These are phyloP conservation scores for Cephus rjabovi DNA, from an alignment of 2,888 invertebrate genomes.

Conservation along the genomic window DNA sequence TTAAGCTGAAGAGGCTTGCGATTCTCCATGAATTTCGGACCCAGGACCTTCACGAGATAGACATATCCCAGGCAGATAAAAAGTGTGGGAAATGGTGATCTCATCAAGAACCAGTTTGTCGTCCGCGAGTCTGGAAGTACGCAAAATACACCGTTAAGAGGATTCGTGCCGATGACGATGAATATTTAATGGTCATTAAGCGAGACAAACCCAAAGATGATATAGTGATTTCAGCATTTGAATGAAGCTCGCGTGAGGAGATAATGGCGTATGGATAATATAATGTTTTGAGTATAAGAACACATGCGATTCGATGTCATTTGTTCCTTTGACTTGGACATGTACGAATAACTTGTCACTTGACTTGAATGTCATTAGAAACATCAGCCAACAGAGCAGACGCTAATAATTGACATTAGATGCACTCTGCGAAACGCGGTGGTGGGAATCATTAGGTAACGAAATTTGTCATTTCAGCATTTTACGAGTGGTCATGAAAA, in stretches of 20 bases:
- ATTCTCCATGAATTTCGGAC: conserved; percentile 92
- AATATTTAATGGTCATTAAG: neutral
- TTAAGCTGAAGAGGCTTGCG: conserved; percentile 88
- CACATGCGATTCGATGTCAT: neutral
- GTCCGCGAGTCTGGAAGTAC: conserved; percentile 81
- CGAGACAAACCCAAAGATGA: neutral
- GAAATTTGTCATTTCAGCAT: neutral
- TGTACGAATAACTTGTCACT: neutral
- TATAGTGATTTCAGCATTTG: neutral
- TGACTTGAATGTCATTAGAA: neutral
- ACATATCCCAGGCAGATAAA: conserved; percentile 90
- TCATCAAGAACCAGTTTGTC: conserved; percentile 93
- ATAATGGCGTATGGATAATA: neutral
- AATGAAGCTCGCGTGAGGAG: neutral
- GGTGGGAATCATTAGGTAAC: neutral
- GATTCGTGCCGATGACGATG: neutral
- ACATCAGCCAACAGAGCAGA: neutral
- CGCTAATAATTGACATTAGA: neutral
- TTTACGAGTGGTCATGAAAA: neutral
- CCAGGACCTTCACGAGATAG: conserved; percentile 89
- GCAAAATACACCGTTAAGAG: neutral
- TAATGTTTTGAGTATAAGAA: neutral
- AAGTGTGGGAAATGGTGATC: conserved; percentile 92
- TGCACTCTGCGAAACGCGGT: too few relatives aligned
- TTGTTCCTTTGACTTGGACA: neutral